Evolutionary conservation across 2,888 invertebrate genomes (phyloP).

Genomic region (Dendrolimus pini): DNA sequence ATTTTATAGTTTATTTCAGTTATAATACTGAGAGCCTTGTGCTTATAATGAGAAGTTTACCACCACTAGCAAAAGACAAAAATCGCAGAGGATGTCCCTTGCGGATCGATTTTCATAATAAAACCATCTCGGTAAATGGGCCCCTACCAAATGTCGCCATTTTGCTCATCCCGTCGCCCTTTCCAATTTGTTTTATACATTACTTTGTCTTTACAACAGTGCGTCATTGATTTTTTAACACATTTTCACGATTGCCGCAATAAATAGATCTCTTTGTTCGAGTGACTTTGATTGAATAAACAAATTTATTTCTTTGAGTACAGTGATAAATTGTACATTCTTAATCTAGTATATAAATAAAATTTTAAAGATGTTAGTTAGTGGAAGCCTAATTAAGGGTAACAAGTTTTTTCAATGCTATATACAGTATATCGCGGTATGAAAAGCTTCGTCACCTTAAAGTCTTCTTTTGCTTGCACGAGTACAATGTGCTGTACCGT

Average conservation of each 20-base stretch:
- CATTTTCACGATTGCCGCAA: neutral
- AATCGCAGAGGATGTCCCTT: conserved; percentile 23
- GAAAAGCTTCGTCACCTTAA: too few species aligned
- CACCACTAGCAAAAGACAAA: neutral
- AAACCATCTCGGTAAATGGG: conserved; percentile 57
- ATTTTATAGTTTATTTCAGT: too few species aligned
- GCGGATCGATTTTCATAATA: conserved; percentile 59
- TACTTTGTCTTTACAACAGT: conserved; percentile 21
- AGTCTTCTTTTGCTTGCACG: too few species aligned
- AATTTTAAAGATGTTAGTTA: too few species aligned
- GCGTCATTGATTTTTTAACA: conserved; percentile 32
- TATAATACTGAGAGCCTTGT: too few species aligned
- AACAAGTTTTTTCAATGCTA: too few species aligned
- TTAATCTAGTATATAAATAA: too few species aligned
- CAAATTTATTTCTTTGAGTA: conserved; percentile 12
- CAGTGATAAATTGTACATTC: too few species aligned
- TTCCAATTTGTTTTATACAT: conserved; percentile 47
- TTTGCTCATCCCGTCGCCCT: conserved; percentile 29
- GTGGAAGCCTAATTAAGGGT: too few species aligned
- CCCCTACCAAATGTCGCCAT: conserved; percentile 37
- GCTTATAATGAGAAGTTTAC: too few species aligned
- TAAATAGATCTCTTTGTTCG: neutral
- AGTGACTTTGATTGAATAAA: conserved; percentile 6
- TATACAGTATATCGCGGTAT: too few species aligned
- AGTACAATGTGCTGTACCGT: too few species aligned